phyloP scores from a whole-genome alignment of 2,888 invertebrate genomes.

The Pocota personata region DNA sequence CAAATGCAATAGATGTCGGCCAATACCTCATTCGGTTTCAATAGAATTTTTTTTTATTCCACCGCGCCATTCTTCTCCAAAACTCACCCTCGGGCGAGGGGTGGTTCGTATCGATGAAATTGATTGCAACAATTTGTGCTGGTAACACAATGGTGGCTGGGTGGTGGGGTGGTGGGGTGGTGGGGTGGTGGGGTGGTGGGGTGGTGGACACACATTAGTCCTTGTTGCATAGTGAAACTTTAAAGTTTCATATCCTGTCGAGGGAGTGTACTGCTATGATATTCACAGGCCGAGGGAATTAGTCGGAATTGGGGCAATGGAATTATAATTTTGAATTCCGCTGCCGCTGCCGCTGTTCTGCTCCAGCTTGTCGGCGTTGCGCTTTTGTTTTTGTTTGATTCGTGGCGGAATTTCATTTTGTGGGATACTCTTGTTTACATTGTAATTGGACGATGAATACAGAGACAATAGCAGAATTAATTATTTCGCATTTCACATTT shows the following conservation, averaged over 20 bases:
- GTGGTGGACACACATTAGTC: slow-evolving; percentile 27
- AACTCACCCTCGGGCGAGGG: slow-evolving; percentile 32
- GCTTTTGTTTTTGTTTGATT: slow-evolving; percentile 47
- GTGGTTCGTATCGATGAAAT: slow-evolving; percentile 52
- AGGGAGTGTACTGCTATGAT: slow-evolving; percentile 48
- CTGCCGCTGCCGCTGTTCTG: too few species aligned
- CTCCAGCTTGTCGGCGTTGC: neutral
- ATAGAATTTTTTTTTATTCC: slow-evolving; percentile 50
- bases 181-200: neutral
- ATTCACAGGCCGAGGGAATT: slow-evolving; percentile 23
- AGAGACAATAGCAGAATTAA: slow-evolving; percentile 15
- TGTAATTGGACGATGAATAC: slow-evolving; percentile 48
- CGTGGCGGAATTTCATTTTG: slow-evolving; percentile 24
- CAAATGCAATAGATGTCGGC: slow-evolving; percentile 71
- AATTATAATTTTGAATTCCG: slow-evolving; percentile 59
- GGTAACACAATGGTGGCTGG: slow-evolving; percentile 55
- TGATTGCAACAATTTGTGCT: slow-evolving; percentile 71
- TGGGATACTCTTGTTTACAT: slow-evolving; percentile 43
- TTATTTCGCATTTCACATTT: neutral
- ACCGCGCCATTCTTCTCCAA: slow-evolving; percentile 43
- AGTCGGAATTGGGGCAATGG: slow-evolving; percentile 45
- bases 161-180: neutral
- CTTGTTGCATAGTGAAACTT: slow-evolving; percentile 52
- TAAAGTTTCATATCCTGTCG: slow-evolving; percentile 39
- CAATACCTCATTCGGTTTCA: slow-evolving; percentile 73